Evolutionary conservation across 2,113 vertebrate species (phyloP), one percentile per base, ranked within the genome.

Genomic region (Penelope pileata): DNA sequence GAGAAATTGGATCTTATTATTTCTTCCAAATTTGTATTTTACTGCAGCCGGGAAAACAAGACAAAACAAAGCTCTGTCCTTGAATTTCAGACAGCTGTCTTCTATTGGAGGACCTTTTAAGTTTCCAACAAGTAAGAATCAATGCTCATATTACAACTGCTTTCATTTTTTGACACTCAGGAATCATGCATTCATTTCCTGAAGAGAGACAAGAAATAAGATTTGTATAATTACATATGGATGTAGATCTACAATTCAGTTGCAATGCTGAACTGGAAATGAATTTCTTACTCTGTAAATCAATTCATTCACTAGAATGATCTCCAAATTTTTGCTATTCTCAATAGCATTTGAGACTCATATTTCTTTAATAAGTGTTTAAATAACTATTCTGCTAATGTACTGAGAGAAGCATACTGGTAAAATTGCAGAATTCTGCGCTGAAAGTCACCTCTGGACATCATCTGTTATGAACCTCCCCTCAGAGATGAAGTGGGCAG

Each of bases 1-100:
- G 93, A 97, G 81, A 96, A 97, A 97, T 97, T 97, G 92, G 58
- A 94, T 97, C 84, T 96, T 95, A 96, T 91, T 97, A 96, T 97
- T 98, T 98, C 96, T 97, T 92, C 91, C 91, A 97, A 98, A 95
- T 97, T 81, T 95, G 74, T 94, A 59, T 93, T 97, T 97, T 90
- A 96, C 56, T 88, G 72, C 27, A 29, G 69, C 32, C 1, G 1
- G 78, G 80, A 93, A 90, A 92, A 88, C 34, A 73, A 92, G 94
- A 74, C 50, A 88, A 91, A 94, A 80, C 53, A 89, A 83, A 81
- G 45, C 56, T 87, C 66, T 91, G 11, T 54, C 91, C 64, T 67
- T 94, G 56, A 54, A 95, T 91, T 93, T 91, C 73, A 96, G 58
- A 72, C 51, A 92, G 53, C 68, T 94, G 64, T 56, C 58, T 16